These are phyloP conservation scores for Amiota mariae DNA, from an alignment of 2,888 invertebrate genomes.

Conservation along the genomic window DNA sequence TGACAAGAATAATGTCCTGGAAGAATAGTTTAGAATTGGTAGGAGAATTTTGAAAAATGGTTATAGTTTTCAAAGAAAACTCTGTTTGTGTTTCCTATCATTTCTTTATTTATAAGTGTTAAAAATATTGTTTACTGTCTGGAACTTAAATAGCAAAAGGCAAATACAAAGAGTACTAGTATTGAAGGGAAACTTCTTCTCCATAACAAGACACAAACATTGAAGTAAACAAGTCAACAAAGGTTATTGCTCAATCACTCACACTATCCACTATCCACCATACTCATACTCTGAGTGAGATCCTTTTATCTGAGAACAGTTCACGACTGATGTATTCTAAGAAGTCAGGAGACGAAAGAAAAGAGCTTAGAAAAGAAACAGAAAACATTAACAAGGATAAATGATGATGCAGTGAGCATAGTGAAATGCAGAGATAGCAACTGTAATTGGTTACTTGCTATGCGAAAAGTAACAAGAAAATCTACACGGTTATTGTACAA, in stretches of 20 bases:
- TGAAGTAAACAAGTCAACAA: slow-evolving; percentile 59
- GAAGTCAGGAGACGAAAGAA: neutral
- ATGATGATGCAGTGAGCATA: slow-evolving; percentile 55
- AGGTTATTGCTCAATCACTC: slow-evolving; percentile 61
- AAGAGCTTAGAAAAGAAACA: slow-evolving; percentile 48
- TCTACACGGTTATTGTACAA: neutral
- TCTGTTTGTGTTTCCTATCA: no score
- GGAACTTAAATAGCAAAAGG: no score
- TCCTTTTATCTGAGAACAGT: slow-evolving; percentile 35
- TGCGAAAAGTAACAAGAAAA: slow-evolving; percentile 7
- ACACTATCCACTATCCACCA: slow-evolving; percentile 30
- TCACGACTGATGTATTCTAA: neutral
- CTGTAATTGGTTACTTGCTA: slow-evolving; percentile 44
- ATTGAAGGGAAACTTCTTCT: neutral
- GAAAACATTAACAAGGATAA: slow-evolving; percentile 68
- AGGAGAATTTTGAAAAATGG: no score
- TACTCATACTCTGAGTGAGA: slow-evolving; percentile 44
- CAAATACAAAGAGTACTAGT: no score
- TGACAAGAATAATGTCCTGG: neutral
- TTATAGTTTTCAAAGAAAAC: no score
- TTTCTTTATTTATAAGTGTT: no score
- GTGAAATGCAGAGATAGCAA: slow-evolving; percentile 49
- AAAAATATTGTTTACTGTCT: no score
- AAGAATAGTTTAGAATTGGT: no score
- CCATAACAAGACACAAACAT: neutral